Conservation (phyloP, 1,140 invertebrate genomes). For the Drosophila fuyamai region DNA sequence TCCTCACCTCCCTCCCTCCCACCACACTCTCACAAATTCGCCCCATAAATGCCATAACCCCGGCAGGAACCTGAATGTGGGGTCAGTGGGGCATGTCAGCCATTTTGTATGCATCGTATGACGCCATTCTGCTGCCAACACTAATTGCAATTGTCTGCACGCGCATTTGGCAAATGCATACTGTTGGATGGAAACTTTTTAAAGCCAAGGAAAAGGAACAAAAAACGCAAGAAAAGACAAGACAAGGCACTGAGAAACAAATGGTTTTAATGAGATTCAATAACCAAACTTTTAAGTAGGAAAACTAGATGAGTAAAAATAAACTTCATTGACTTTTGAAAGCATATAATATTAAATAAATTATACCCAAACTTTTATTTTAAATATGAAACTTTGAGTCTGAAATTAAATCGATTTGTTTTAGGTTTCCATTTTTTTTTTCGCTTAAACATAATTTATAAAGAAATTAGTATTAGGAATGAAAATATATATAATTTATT, state of each 20-base stretch:
- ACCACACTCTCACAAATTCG: background rate
- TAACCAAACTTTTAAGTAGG: background rate
- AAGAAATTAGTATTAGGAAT: no score
- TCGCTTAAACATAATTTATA: no score
- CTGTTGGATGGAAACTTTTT: slow-evolving; percentile 24
- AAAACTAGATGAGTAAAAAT: no score
- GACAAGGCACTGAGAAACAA: slow-evolving; percentile 19
- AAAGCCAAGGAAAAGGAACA: slow-evolving; percentile 8
- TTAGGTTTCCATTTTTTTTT: no score
- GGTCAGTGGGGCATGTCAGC: slow-evolving; percentile 11
- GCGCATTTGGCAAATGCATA: slow-evolving; percentile 45
- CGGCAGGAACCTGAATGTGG: background rate
- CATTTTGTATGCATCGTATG: slow-evolving; percentile 55
- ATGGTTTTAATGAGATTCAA: background rate
- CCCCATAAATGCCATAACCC: slow-evolving; percentile 49
- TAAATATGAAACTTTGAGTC: no score
- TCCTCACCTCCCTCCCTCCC: no score
- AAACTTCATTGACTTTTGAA: no score
- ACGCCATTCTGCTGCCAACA: slow-evolving; percentile 61
- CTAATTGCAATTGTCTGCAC: slow-evolving; percentile 70
- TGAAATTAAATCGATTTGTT: no score
- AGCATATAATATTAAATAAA: no score
- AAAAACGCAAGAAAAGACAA: background rate
- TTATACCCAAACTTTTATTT: no score
- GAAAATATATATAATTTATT: background rate